Conservation (phyloP, 2,797 vertebrate species). For the Rhinella marina region DNA sequence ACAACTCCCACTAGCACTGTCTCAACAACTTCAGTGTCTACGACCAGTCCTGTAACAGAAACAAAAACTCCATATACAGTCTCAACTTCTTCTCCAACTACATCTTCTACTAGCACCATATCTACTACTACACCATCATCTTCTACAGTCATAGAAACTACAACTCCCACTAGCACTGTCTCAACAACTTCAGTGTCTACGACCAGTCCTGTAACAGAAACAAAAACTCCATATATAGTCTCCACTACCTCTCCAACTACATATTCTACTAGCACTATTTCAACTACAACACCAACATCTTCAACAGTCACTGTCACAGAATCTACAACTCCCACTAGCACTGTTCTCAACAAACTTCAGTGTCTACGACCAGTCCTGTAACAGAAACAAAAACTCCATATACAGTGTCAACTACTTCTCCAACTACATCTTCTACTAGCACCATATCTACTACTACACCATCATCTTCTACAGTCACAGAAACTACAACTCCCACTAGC, state of each 20-base stretch:
- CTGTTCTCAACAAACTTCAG: conserved; percentile 43
- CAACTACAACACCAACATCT: background rate
- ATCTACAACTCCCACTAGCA: background rate
- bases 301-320: background rate
- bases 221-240: no score
- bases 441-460: no score
- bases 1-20: background rate
- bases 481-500: no score
- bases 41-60: background rate
- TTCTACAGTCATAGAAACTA: background rate
- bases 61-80: background rate
- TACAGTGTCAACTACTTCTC: no score
- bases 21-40: background rate
- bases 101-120: background rate
- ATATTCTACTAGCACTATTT: background rate
- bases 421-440: no score
- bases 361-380: background rate
- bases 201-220: background rate
- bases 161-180: background rate
- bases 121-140: background rate
- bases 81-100: background rate
- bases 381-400: no score
- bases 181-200: background rate
- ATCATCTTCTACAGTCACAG: no score
- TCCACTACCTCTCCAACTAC: background rate